These are phyloP conservation scores for Dicyrtoma fusca DNA, from an alignment of 2,888 invertebrate species.

Conservation along the genomic window DNA sequence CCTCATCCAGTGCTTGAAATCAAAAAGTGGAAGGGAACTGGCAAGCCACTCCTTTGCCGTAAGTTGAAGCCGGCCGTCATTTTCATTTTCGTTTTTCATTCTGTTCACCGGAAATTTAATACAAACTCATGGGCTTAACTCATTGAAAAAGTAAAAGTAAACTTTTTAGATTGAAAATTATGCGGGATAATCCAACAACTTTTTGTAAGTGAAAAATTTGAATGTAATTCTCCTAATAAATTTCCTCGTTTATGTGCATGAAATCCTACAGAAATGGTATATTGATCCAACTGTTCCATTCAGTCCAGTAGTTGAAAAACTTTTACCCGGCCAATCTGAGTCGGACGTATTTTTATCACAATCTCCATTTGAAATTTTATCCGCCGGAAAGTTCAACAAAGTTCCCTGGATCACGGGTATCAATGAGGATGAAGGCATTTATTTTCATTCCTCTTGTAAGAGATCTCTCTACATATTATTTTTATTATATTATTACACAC, in stretches of 20 bases:
- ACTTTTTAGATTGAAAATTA: background rate
- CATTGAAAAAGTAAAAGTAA: conserved; percentile 5
- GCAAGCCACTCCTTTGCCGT: conserved; percentile 44
- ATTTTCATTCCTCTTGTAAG: conserved; percentile 61
- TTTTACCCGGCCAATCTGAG: conserved; percentile 57
- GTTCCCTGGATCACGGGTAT: conserved; percentile 40
- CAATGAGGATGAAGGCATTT: conserved; percentile 55
- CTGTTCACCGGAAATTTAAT: too few species aligned
- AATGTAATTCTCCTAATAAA: too few species aligned
- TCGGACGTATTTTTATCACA: conserved; percentile 56
- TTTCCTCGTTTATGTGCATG: background rate
- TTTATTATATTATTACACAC: background rate
- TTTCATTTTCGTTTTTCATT: too few species aligned
- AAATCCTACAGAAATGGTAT: conserved; percentile 60
- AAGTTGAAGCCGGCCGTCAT: conserved; percentile 5
- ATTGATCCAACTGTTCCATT: conserved; percentile 63
- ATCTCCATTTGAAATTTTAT: conserved; percentile 32
- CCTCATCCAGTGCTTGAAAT: conserved; percentile 41
- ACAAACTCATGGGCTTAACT: too few species aligned
- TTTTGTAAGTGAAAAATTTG: background rate
- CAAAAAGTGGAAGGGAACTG: conserved; percentile 41
- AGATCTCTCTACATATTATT: background rate
- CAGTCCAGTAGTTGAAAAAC: conserved; percentile 61
- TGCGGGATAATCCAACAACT: background rate
- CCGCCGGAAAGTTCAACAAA: conserved; percentile 20